A percentile compares a stretch with the other conserved stretches of the same genome.
Conservation (phyloP, 1,140 invertebrate species). For the Tetramorium parvispinum region DNA sequence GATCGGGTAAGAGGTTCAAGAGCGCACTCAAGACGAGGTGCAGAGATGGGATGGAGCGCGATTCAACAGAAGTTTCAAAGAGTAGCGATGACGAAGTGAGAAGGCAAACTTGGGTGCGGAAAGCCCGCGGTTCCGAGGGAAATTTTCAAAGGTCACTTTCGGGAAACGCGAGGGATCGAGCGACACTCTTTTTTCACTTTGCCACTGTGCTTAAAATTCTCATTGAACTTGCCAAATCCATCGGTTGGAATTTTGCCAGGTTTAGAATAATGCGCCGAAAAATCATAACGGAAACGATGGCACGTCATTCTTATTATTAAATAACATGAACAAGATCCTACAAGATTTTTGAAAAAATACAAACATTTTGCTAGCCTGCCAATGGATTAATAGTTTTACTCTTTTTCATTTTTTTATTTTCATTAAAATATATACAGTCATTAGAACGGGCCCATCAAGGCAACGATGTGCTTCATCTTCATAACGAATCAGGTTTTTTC, state of each 20-base stretch:
- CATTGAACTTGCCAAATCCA: not conserved
- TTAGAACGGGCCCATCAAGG: not conserved
- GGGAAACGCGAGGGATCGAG: constrained; percentile 14
- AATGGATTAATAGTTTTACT: not conserved
- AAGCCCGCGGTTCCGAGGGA: constrained; percentile 12
- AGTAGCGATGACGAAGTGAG: constrained; percentile 46
- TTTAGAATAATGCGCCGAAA: not conserved
- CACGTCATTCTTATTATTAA: not conserved
- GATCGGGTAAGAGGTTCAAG: constrained; percentile 55
- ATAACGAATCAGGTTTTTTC: constrained; percentile 55
- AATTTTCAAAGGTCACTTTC: constrained; percentile 58
- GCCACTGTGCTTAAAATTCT: constrained; percentile 12
- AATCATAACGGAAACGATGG: not conserved
- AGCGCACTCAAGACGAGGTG: constrained; percentile 44
- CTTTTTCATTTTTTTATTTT: not conserved
- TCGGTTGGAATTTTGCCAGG: not conserved
- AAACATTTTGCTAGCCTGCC: not conserved
- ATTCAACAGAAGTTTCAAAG: constrained; percentile 55
- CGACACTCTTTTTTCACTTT: constrained; percentile 16
- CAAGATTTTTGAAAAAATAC: not conserved
- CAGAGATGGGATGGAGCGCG: constrained; percentile 13
- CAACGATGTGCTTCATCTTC: constrained; percentile 1
- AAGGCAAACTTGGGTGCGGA: constrained; percentile 35
- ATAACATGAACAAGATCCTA: constrained; percentile 1
- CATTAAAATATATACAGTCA: not conserved